These are phyloP conservation scores for Trichomalopsis sarcophagae DNA, from an alignment of 1,140 invertebrate genomes.

Conservation along the genomic window DNA sequence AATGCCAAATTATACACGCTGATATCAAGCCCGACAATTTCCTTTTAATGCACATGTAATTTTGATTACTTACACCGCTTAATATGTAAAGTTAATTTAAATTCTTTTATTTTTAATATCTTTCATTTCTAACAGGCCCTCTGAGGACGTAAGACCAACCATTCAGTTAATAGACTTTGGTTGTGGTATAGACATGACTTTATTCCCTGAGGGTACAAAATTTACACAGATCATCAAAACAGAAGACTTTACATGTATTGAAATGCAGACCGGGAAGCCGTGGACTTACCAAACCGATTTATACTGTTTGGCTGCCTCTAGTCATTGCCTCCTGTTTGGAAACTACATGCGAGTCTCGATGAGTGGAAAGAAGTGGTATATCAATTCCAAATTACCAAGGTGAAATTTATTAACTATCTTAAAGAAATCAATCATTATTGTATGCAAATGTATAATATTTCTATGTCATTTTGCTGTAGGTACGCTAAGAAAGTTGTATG, in stretches of 20 bases:
- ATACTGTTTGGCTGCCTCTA: constrained; percentile 89
- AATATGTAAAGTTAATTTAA: background rate
- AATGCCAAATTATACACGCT: constrained; percentile 94
- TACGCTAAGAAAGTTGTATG: constrained; percentile 80
- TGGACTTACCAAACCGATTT: constrained; percentile 96
- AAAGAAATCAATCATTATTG: background rate
- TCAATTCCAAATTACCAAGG: constrained; percentile 81
- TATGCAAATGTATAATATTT: constrained; percentile 31
- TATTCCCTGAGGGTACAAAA: constrained; percentile 85
- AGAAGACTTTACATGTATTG: constrained; percentile 87
- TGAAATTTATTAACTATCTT: constrained; percentile 60
- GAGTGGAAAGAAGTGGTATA: constrained; percentile 80
- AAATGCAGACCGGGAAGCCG: constrained; percentile 89
- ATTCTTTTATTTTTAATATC: background rate
- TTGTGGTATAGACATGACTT: constrained; percentile 90
- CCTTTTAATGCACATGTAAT: constrained; percentile 85
- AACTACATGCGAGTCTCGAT: constrained; percentile 90
- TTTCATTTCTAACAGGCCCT: constrained; percentile 74
- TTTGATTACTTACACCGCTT: constrained; percentile 18
- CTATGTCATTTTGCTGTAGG: constrained; percentile 68
- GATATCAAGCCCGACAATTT: constrained; percentile 99
- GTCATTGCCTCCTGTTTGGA: constrained; percentile 90
- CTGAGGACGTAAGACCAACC: constrained; percentile 78
- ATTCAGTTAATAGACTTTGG: constrained; percentile 92
- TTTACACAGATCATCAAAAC: constrained; percentile 86